Evolutionary conservation across 2,888 invertebrate species (phyloP).

Genomic region (Volucella bombylans): DNA sequence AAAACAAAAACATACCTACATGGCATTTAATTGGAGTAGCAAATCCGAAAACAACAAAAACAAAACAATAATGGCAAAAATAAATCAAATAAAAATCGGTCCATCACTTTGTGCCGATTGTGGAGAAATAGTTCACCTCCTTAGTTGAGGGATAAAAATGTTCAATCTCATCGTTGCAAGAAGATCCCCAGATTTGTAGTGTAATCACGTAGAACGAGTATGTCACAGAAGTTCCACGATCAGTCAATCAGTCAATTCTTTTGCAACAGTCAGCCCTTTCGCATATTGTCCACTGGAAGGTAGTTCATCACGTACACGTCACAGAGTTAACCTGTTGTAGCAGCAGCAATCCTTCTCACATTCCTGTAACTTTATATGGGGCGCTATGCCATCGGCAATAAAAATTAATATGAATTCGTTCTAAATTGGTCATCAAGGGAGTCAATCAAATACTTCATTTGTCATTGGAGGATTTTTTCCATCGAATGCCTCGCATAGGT

Average conservation of each 20-base stretch:
- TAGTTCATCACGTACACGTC: slow-evolving; percentile 24
- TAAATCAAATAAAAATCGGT: not conserved
- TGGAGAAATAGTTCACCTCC: slow-evolving; percentile 50
- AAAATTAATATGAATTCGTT: slow-evolving; percentile 47
- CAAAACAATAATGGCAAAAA: no score
- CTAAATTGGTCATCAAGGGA: slow-evolving; percentile 35
- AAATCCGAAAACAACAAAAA: slow-evolving; percentile 21
- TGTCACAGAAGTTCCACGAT: slow-evolving; percentile 63
- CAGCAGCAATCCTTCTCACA: slow-evolving; percentile 43
- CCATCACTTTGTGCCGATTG: not conserved
- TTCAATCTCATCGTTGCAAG: not conserved
- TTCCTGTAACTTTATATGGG: slow-evolving; percentile 44
- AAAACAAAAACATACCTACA: not conserved
- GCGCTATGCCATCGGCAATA: slow-evolving; percentile 38
- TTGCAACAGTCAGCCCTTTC: slow-evolving; percentile 31
- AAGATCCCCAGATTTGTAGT: slow-evolving; percentile 38
- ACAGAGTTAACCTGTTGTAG: slow-evolving; percentile 13
- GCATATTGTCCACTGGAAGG: slow-evolving; percentile 61
- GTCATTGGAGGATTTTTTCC: slow-evolving; percentile 25
- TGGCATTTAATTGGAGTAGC: slow-evolving; percentile 54
- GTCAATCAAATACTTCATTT: slow-evolving; percentile 45
- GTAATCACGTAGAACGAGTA: slow-evolving; percentile 64
- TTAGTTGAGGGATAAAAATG: slow-evolving; percentile 42
- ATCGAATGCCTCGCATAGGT: slow-evolving; percentile 48
- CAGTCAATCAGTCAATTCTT: slow-evolving; percentile 54